Base-by-base conservation (phyloP, 2,888 invertebrate species). In the Epistrophe eligans region DNA sequence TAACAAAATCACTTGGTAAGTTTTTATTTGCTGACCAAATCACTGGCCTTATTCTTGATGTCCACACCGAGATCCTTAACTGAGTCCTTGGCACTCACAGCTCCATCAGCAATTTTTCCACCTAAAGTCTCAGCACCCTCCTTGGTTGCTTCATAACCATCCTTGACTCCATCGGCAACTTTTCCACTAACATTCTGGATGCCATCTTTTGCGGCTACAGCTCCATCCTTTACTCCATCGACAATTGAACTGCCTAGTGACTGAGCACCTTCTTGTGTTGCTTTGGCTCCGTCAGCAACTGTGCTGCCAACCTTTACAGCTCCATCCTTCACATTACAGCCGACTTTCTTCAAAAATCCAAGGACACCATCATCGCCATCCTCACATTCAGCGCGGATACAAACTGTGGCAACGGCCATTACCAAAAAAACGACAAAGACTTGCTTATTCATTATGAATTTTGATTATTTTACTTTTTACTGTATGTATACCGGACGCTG, bases 271-370 rank as follows among this genome's bases (percentile, higher is more conserved):
- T 67, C 67, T 45, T 32, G 32, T 9, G 64, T 64, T 3, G 64
- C 64, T 7, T 64, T 48, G n/a, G 45, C 64, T 48, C 64, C 64
- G 2, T 64, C 64, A 4, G 32, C 64, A 10, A 45, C 32, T 10
- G 11, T 19, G 6, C 0, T 10, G 10, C 64, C 64, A 45, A 90
- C 88, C 90, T 15, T 52, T 2, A 24, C 55, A 40, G 40, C 40
- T 24, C 55, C 70, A 2, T 40, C 70, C 50, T 91, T 89, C 19
- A 91, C 89, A 71, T 90, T 90, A 77, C 91, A 91, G 28, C 91
- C 90, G 2, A 90, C 28, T 24, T 88, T 91, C 80, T 90, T 91
- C 35, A 91, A 90, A 88, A 91, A 92, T 19, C 89, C 70, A 28
- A 76, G 89, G 4, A 91, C 91, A 52, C 90, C 90, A 17, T 91